These are phyloP conservation scores for Phalacrocorax brasilianus DNA, from an alignment of 2,113 vertebrate genomes.

Conservation along the genomic window DNA sequence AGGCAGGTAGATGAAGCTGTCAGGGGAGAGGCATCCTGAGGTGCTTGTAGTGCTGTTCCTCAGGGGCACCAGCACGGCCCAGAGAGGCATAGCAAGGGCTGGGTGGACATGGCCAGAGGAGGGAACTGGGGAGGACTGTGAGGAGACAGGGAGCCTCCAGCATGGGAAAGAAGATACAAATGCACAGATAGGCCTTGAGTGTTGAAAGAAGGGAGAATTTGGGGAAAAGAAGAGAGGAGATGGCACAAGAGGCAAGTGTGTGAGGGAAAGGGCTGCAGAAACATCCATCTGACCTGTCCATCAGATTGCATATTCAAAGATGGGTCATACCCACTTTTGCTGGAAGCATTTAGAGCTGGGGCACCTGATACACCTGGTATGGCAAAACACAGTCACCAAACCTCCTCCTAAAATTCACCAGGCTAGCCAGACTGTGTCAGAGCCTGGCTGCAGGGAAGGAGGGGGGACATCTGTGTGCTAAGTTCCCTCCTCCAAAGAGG, in stretches of 20 bases:
- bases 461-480: too few relatives aligned
- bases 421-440: neutral
- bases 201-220: neutral
- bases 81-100: neutral
- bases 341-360: neutral
- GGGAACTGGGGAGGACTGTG: neutral
- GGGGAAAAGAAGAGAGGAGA: neutral
- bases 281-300: neutral
- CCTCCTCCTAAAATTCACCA: neutral
- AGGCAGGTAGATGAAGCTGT: neutral
- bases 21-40: neutral
- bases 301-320: neutral
- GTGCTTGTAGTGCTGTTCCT: neutral
- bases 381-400: neutral
- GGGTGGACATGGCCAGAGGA: neutral
- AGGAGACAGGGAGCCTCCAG: neutral
- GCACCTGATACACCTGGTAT: neutral
- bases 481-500: neutral
- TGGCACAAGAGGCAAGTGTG: neutral
- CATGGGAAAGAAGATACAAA: neutral
- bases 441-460: neutral
- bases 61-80: fast-evolving
- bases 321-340: neutral
- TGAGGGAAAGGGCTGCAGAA: neutral
- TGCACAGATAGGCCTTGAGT: neutral